These are phyloP conservation scores for Drosophila setifemur DNA, from an alignment of 1,140 invertebrate genomes.

Conservation along the genomic window DNA sequence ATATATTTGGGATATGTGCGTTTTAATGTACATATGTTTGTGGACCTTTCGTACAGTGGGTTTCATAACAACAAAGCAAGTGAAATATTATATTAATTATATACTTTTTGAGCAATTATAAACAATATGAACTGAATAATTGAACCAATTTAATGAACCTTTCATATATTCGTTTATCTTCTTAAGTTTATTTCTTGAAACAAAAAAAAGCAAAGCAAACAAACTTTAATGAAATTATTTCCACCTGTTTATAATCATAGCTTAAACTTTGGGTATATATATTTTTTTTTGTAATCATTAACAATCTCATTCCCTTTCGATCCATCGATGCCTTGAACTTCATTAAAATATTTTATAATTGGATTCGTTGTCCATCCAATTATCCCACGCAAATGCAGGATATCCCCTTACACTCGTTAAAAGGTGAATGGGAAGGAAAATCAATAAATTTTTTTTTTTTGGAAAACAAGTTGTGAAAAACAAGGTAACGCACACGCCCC, in stretches of 20 bases:
- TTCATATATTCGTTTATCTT: too few relatives aligned
- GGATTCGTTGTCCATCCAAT: constrained; percentile 1
- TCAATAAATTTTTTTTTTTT: constrained; percentile 26
- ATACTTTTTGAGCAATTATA: too few relatives aligned
- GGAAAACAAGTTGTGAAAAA: background rate
- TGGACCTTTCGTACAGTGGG: background rate
- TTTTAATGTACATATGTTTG: background rate
- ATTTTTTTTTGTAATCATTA: too few relatives aligned
- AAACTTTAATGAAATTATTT: too few relatives aligned
- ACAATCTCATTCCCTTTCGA: too few relatives aligned
- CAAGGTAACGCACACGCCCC: constrained; percentile 11
- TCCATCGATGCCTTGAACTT: background rate
- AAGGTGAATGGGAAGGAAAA: background rate
- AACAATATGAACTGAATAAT: too few relatives aligned
- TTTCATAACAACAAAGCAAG: background rate
- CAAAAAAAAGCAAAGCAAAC: too few relatives aligned
- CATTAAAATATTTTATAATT: constrained; percentile 28
- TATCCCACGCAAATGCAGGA: background rate
- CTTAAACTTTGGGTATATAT: too few relatives aligned
- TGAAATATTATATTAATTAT: too few relatives aligned
- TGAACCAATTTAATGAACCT: too few relatives aligned
- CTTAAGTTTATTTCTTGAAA: too few relatives aligned
- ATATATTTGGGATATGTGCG: constrained; percentile 35
- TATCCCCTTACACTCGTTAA: constrained; percentile 24
- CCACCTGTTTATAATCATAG: too few relatives aligned